Base-by-base conservation (phyloP, 2,888 invertebrate species). In the Himalopsyche anomala region DNA sequence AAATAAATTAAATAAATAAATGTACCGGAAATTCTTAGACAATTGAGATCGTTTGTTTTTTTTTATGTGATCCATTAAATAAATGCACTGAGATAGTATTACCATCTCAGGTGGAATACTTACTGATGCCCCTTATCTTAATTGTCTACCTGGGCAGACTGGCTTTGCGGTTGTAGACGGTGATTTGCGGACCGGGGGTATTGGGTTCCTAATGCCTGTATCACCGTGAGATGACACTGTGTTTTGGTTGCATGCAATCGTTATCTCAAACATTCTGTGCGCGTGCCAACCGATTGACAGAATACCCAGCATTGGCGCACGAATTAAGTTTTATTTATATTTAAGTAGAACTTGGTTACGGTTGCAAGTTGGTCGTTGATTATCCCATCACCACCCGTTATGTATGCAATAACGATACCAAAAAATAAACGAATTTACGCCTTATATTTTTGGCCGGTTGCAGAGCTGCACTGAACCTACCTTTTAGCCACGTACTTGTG, bases 181-280 rank as follows among this genome's bases (percentile, higher is more conserved):
- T 62, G 62, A 62, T 62, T 62, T 62, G 62, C 62, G 19, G 62
- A 19, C 62, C 28, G 62, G 19, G 62, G 62, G 62, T 62, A 62
- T 62, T 62, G 19, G 62, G 62, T 62, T 62, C 62, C 62, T 62
- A 62, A 62, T 62, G 62, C 15, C 28, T 62, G 19, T 62, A 62
- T 62, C 19, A n/a, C 62, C 8, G 19, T 28, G 62, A 28, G 62
- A 62, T 62, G 62, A 62, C 28, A 62, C 62, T 15, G 28, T 62
- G 62, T 62, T 62, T 62, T 62, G 62, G 62, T 62, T 28, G 19
- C 8, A 6, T 19, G 9, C 2, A 9, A 28, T 62, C 62, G 19
- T 28, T 62, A 62, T 62, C 62, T 62, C 62, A 19, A 28, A 28
- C 62, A 62, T 19, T 62, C 62, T 62, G 15, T 4, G 51, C 51